Percentiles rank a stretch among this genome's conserved stretches.
Evolutionary conservation across 2,797 vertebrate genomes (phyloP).

Genomic region (Neomorphus geoffroyi): DNA sequence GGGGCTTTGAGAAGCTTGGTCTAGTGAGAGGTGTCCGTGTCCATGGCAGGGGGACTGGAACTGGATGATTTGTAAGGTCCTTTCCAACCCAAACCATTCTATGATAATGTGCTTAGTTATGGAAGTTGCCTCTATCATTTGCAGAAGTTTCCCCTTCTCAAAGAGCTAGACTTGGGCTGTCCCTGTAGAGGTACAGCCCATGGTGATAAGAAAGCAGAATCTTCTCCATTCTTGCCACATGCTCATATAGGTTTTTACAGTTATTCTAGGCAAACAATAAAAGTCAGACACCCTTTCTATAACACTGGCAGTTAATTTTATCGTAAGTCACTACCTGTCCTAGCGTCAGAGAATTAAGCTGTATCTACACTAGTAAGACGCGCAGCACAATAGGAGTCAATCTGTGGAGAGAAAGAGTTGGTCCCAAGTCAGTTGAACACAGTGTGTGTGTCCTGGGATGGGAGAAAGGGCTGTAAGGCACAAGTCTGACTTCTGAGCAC

Average conservation of each 20-base stretch:
- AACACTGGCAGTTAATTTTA: neutral
- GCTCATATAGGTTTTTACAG: neutral
- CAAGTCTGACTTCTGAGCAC: neutral
- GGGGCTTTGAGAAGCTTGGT: too few species aligned
- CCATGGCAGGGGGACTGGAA: too few species aligned
- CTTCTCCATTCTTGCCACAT: neutral
- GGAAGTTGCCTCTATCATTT: neutral
- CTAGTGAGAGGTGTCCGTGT: too few species aligned
- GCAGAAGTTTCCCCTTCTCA: neutral
- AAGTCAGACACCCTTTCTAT: neutral
- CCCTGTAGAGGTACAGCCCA: neutral
- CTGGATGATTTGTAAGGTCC: too few species aligned
- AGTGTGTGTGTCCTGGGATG: accelerated
- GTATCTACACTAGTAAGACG: neutral
- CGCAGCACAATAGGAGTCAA: accelerated
- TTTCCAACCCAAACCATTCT: too few species aligned
- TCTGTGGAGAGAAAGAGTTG: neutral
- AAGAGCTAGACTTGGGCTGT: neutral
- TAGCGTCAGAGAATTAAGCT: neutral
- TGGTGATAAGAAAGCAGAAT: neutral
- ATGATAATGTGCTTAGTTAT: neutral
- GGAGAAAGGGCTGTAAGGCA: neutral
- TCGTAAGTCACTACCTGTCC: neutral
- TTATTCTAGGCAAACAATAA: neutral
- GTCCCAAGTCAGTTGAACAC: neutral